Percentiles rank a stretch among this genome's conserved stretches.
These are phyloP conservation scores for Orchestia grillus DNA, from an alignment of 1,140 invertebrate species.

Conservation along the genomic window DNA sequence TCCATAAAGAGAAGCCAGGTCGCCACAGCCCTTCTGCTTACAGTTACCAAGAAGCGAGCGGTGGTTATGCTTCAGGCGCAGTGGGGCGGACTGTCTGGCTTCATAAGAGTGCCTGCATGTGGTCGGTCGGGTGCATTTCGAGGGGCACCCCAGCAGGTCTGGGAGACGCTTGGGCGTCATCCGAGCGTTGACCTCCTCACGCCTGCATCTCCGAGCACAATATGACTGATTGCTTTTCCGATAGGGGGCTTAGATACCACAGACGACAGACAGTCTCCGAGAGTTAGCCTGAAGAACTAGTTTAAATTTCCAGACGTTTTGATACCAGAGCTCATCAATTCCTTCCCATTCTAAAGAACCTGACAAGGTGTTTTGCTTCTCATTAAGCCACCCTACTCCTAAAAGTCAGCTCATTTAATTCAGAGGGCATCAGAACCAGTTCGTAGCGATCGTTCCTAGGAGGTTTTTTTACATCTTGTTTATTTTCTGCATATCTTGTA, in stretches of 20 bases:
- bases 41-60: not conserved
- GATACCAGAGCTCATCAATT: not conserved
- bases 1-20: not conserved
- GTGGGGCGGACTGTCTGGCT: not conserved
- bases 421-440: not conserved
- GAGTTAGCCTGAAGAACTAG: not conserved
- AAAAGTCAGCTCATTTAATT: not conserved
- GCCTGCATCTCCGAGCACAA: not conserved
- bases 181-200: conserved; percentile 17
- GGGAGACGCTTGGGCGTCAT: conserved; percentile 31
- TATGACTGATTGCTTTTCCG: conserved; percentile 40
- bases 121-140: not conserved
- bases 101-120: not conserved
- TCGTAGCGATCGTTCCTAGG: too few relatives aligned
- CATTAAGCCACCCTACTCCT: not conserved
- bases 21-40: not conserved
- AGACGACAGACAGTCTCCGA: not conserved
- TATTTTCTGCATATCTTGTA: too few relatives aligned
- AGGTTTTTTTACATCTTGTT: too few relatives aligned
- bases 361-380: not conserved
- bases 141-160: not conserved
- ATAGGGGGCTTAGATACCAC: conserved; percentile 20
- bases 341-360: not conserved
- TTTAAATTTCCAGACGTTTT: not conserved
- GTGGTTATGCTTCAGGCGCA: not conserved